Evolutionary conservation across 2,113 vertebrate genomes (phyloP), one percentile per base, ranked within the genome.

Genomic region (Gallinago media): DNA sequence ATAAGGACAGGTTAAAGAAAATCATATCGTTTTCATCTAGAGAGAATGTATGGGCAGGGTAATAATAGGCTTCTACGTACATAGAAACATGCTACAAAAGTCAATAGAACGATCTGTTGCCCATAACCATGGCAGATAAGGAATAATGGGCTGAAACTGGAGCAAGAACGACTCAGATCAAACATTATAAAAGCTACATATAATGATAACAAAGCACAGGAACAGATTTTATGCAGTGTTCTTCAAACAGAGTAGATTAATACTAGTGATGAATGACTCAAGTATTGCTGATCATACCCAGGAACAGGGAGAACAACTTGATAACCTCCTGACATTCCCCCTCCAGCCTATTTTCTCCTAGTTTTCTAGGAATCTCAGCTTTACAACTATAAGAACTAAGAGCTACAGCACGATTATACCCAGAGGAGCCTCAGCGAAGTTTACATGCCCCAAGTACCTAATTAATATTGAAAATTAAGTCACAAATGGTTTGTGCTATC

Each of bases 41-140:
- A 58, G 58, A 65, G 36, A 93, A 88, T 49, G 26, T 61, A 36
- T 29, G 8, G 70, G 66, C 54, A 72, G 36, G 40, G 49, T 62
- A 54, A 88, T 76, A 90, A 94, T 61, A 63, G 62, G 58, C 71
- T 85, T 80, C 82, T 79, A 2, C 0, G 15, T 70, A 92, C 92
- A 95, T 20, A 90, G 91, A 90, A 92, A 88, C 75, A 66, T 36
- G 63, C 25, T 73, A 58, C 63, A 54, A 58, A 90, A 93, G 91
- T 93, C 91, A 95, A 95, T 26, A 94, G 75, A 92, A 90, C 0
- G 0, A 93, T 70, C 82, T 92, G 82, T 63, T 93, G 82, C 92
- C 55, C 54, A 59, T 44, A 90, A 80, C 46, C 50, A 90, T 0
- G 0, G 75, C 55, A 94, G 92, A 88, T 89, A 93, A 85, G 59